Evolutionary conservation across 2,113 vertebrate genomes (phyloP), one percentile per base, ranked within the genome.

Genomic region (Cygnus atratus): DNA sequence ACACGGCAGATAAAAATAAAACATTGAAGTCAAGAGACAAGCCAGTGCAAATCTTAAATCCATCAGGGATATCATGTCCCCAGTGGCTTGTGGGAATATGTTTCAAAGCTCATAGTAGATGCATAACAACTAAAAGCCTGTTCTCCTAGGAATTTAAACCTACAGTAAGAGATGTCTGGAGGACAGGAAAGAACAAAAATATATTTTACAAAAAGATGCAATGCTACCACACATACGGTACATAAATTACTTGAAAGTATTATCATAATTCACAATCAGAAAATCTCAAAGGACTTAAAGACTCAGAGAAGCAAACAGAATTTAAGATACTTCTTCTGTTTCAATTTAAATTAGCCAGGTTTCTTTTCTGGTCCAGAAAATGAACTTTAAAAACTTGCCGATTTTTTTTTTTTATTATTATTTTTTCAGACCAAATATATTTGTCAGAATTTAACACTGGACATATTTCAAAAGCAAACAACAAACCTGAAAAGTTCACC

Each of bases 91-190:
- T 73, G 46, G 44, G 54, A 68, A 50, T 39, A 37, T 29, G 20
- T 71, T 92, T 95, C 48, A 83, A 90, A 95, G 16, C 39, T 93
- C 31, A 18, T 21, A 71, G 52, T 13, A 85, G 57, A 67, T 35
- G 13, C 41, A 55, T 37, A 74, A 66, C 29, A 87, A 43, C 41
- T 76, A 37, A 68, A 82, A 68, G 5, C 20, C 33, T 71, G 16
- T 58, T 94, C 59, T 88, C 66, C n/a, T 24, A 85, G 75, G 44
- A 80, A 70, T 39, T 80, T 71, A 67, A 90, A 80, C 11, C 35
- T 59, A 26, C 10, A 18, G 29, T 59, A 41, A 81, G 44, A 63
- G 29, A 62, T 66, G 9, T 76, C 78, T 76, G 54, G 46, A 79
- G 35, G 10, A 73, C 11, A 0, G 1, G 25, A 79, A 93, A 82